Evolutionary conservation across 2,888 invertebrate species (phyloP).

Genomic region (Limnephilus rhombicus): DNA sequence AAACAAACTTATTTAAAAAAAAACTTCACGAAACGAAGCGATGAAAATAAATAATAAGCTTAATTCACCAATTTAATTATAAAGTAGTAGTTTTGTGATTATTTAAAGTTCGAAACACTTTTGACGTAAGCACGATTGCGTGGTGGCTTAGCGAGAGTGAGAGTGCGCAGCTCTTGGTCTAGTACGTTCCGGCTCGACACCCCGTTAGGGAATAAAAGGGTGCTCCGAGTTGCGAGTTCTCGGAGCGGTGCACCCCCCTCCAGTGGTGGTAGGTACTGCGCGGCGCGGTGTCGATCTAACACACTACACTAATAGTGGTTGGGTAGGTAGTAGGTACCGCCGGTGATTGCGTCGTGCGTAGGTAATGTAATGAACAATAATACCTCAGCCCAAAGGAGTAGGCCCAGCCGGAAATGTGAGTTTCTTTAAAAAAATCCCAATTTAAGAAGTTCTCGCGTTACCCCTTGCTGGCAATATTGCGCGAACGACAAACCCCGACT

Average conservation of each 20-base stretch:
- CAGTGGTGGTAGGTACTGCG: background rate
- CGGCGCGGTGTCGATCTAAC: background rate
- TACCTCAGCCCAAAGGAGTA: slow-evolving; percentile 20
- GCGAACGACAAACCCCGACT: slow-evolving; percentile 40
- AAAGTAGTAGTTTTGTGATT: background rate
- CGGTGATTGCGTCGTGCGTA: background rate
- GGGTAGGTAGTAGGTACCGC: background rate
- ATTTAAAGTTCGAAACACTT: background rate
- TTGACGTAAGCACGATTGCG: slow-evolving; percentile 39
- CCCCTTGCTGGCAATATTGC: slow-evolving; percentile 63
- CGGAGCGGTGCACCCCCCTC: slow-evolving; percentile 67
- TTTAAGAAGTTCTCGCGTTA: slow-evolving; percentile 54
- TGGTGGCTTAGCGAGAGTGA: slow-evolving; percentile 67
- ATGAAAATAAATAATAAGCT: background rate
- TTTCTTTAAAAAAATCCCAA: slow-evolving; percentile 44
- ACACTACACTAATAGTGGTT: background rate
- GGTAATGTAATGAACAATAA: background rate
- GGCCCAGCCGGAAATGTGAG: slow-evolving; percentile 57
- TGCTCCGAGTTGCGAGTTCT: slow-evolving; percentile 50
- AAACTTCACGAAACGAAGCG: background rate
- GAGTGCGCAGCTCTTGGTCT: slow-evolving; percentile 76
- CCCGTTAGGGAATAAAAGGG: slow-evolving; percentile 66
- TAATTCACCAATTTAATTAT: background rate
- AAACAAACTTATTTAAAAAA: background rate
- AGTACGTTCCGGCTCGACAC: slow-evolving; percentile 70